These are phyloP conservation scores for Plumapathes pennacea DNA, from an alignment of 92 coral and sea anemone species.

Conservation along the genomic window DNA sequence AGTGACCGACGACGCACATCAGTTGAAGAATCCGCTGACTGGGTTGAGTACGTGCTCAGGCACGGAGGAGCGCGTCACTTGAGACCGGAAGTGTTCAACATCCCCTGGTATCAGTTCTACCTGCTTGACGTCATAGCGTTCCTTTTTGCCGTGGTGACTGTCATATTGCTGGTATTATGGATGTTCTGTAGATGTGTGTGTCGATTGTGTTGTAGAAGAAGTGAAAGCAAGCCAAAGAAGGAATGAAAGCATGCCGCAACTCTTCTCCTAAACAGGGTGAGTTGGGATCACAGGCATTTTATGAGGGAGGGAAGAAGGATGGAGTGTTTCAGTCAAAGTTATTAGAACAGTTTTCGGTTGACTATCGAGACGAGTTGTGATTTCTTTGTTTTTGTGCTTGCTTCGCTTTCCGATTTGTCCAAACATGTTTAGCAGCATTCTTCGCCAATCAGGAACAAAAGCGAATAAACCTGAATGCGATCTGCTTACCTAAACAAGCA, in stretches of 20 bases:
- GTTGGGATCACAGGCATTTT: no score
- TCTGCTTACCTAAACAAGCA: no score
- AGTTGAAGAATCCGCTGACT: conserved; percentile 37
- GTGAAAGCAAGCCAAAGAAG: conserved; percentile 19
- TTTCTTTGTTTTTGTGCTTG: no score
- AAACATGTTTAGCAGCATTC: no score
- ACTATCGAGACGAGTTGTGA: no score
- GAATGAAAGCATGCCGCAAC: conserved; percentile 14
- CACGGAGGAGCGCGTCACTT: conserved; percentile 53
- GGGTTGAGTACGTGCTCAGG: conserved; percentile 60
- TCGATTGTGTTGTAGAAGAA: conserved; percentile 6
- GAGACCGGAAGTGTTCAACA: conserved; percentile 46
- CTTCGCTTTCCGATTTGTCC: no score
- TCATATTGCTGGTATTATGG: conserved; percentile 17
- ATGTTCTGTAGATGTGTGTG: conserved; percentile 15
- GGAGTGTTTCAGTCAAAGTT: no score
- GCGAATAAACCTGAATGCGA: no score
- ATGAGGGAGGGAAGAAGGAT: no score
- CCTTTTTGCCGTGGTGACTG: conserved; percentile 5
- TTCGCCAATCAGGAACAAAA: no score
- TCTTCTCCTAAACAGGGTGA: no score
- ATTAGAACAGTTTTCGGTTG: no score
- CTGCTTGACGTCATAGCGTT: conserved; percentile 39
- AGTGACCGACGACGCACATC: conserved; percentile 31
- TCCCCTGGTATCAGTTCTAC: conserved; percentile 60